A percentile compares a stretch with the other conserved stretches of the same genome.
Evolutionary conservation across 2,797 vertebrate species (phyloP).

Genomic region (Microctenopoma stevenorrisi): DNA sequence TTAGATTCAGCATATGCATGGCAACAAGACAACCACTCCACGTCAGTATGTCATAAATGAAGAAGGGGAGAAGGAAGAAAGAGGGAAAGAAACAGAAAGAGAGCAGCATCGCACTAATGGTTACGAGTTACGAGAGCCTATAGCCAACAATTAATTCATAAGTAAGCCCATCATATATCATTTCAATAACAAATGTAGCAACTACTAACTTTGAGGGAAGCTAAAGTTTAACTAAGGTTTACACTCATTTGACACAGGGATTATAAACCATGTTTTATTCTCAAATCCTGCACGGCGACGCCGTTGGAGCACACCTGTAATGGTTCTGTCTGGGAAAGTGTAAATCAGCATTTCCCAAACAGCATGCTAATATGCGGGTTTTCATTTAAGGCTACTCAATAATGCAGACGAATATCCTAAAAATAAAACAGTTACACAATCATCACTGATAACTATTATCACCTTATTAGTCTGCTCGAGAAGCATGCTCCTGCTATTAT

Average conservation of each 20-base stretch:
- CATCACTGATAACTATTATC: constrained; percentile 14
- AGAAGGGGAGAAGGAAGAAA: not conserved
- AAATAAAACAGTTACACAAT: constrained; percentile 13
- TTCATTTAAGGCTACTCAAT: constrained; percentile 8
- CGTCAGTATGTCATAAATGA: constrained; percentile 22
- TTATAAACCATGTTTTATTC: constrained; percentile 16
- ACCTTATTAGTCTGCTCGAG: not conserved
- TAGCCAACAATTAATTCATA: too few species aligned
- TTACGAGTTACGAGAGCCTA: too few species aligned
- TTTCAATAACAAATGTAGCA: not conserved
- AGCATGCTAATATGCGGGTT: constrained; percentile 1
- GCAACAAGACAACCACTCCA: constrained; percentile 21
- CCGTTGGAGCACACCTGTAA: constrained; percentile 6
- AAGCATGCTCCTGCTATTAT: not conserved
- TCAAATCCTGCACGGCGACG: not conserved
- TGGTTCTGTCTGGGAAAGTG: constrained; percentile 5
- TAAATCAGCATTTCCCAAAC: constrained; percentile 17
- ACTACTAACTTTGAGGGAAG: not conserved
- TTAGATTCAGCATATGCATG: constrained; percentile 20
- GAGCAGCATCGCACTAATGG: constrained; percentile 1
- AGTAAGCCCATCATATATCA: too few species aligned
- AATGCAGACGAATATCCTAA: not conserved
- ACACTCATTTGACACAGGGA: not conserved
- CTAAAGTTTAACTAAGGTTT: not conserved
- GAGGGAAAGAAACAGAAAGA: not conserved